Evolutionary conservation across 2,113 vertebrate species (phyloP), one percentile per base, ranked within the genome.

Genomic region (Panthera uncia): DNA sequence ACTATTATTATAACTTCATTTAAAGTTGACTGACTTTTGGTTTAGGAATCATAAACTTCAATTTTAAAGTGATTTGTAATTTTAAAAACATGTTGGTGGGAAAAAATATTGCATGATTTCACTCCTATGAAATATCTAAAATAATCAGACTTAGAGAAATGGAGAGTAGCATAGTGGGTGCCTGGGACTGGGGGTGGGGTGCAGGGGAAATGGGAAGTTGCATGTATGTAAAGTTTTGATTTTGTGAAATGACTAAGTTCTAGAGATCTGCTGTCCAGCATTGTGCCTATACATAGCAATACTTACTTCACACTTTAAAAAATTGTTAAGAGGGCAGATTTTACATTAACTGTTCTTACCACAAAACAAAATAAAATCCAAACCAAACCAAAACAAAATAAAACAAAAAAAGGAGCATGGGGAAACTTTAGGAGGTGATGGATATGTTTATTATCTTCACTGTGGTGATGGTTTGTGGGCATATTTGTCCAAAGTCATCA

Each of bases 1-100:
- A 19, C 84, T 92, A 95, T 89, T 73, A 90, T 95, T 95, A 86
- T 89, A 68, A 50, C 31, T 89, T 93, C 16, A 2, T 80, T 97
- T 89, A 38, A 50, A 74, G 38, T 96, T 79, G 15, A 87, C 27
- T 69, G 80, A 74, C 45, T 61, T 82, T 93, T 65, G n/a, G 18
- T 52, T 94, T 94, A 31, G 6, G 4, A 91, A 5, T 74, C 61
- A 86, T 65, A 95, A 57, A 55, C 45, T 93, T 94, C 9, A 78
- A 15, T 86, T 74, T 94, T 91, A 36, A 94, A 96, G 50, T 41
- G 55, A 95, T 94, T 63, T 48, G 68, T 85, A 87, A 71, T 88
- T 89, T 90, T 4, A 79, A 69, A 86, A 66, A n/a, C 91, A 31
- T 1, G 9, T 80, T 65, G 33, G 7, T 50, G 3, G 4, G 27